phyloP scores from a whole-genome alignment of 1,140 invertebrate species.

The Archivesica marissinica region DNA sequence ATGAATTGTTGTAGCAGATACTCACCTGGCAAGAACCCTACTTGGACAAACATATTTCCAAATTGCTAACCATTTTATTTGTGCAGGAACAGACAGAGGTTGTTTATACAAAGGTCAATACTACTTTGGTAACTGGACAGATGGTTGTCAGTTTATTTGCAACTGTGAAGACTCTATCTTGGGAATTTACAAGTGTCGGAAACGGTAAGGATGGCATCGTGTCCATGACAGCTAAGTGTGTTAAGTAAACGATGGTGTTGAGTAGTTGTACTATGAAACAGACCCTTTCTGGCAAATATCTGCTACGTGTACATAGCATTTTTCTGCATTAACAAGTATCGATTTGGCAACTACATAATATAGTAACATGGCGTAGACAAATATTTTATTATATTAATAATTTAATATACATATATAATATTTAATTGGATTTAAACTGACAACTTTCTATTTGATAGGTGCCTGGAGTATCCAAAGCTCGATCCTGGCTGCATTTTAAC shows the following conservation, averaged over 20 bases:
- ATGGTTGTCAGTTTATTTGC: slow-evolving; percentile 19
- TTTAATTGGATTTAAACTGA: too few relatives aligned
- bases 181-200: not conserved
- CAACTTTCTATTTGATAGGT: not conserved
- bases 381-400: too few relatives aligned
- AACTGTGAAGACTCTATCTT: not conserved
- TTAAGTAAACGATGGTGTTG: too few relatives aligned
- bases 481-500: not conserved
- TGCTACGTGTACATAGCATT: too few relatives aligned
- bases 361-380: too few relatives aligned
- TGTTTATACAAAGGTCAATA: slow-evolving; percentile 27
- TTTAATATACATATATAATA: too few relatives aligned
- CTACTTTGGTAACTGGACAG: slow-evolving; percentile 21
- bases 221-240: too few relatives aligned
- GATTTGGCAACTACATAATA: too few relatives aligned
- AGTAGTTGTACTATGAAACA: too few relatives aligned
- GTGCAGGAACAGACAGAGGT: not conserved
- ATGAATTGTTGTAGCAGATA: not conserved
- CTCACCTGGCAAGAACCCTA: not conserved
- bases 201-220: not conserved
- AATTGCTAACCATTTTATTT: not conserved
- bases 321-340: too few relatives aligned
- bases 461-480: not conserved
- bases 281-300: too few relatives aligned
- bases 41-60: not conserved